A percentile compares a stretch with the other conserved stretches of the same genome.
phyloP scores from a whole-genome alignment of 2,888 invertebrate species.

The Drosophila barbarae region DNA sequence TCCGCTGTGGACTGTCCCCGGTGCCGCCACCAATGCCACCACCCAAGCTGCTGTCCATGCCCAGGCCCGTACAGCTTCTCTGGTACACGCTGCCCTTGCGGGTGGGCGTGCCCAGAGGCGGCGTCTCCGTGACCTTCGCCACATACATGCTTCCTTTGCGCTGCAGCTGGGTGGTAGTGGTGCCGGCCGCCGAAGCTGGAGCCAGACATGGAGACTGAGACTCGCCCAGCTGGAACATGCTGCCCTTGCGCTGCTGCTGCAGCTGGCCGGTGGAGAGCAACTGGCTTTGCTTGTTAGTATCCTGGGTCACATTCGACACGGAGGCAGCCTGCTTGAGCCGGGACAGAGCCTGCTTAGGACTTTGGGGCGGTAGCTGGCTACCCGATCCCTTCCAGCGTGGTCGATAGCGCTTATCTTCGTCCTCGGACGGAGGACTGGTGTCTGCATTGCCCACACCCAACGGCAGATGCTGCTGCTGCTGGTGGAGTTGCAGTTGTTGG shows the following conservation, averaged over 20 bases:
- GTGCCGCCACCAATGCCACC: background rate
- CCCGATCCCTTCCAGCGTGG: constrained; percentile 79
- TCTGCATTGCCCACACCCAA: constrained; percentile 79
- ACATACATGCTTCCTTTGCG: constrained; percentile 70
- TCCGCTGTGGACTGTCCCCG: constrained; percentile 59
- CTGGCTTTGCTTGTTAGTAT: constrained; percentile 45
- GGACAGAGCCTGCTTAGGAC: constrained; percentile 75
- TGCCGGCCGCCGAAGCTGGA: constrained; percentile 13
- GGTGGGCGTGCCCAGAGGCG: constrained; percentile 52
- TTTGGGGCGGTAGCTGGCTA: constrained; percentile 70
- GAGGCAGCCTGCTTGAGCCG: constrained; percentile 77
- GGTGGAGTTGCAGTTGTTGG: constrained; percentile 57
- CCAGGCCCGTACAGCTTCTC: constrained; percentile 42
- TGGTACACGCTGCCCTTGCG: constrained; percentile 65
- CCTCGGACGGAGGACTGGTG: constrained; percentile 82
- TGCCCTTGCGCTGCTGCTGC: constrained; percentile 51
- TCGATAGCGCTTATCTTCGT: constrained; percentile 78
- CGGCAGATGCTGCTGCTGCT: constrained; percentile 77
- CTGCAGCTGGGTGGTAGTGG: constrained; percentile 30
- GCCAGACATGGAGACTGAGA: constrained; percentile 18
- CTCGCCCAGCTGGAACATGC: constrained; percentile 66
- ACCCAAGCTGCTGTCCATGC: constrained; percentile 22
- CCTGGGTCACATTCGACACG: constrained; percentile 75
- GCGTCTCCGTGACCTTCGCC: constrained; percentile 47
- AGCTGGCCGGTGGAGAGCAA: constrained; percentile 52